Evolutionary conservation across 2,888 invertebrate genomes (phyloP).

Genomic region (Hololepta plana): DNA sequence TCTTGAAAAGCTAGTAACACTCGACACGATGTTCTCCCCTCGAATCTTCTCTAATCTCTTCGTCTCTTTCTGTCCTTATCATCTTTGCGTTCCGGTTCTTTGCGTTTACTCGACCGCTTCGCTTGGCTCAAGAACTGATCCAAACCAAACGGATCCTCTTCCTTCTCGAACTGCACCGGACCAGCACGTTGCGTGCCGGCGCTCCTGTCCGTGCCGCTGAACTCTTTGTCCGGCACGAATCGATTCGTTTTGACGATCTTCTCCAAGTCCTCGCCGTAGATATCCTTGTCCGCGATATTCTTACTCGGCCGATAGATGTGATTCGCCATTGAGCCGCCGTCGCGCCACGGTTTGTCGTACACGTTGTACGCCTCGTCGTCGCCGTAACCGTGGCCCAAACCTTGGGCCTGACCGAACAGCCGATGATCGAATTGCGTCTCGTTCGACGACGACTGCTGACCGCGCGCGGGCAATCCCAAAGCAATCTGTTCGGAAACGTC

Average conservation of each 20-base stretch:
- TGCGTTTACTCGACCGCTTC: slow-evolving; percentile 58
- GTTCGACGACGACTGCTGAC: slow-evolving; percentile 38
- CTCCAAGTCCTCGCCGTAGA: slow-evolving; percentile 81
- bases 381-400: slow-evolving; percentile 77
- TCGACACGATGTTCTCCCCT: no score
- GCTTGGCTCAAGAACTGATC: slow-evolving; percentile 97
- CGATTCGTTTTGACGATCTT: slow-evolving; percentile 72
- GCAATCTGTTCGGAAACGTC: slow-evolving; percentile 99
- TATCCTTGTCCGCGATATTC: slow-evolving; percentile 77
- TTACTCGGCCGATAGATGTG: slow-evolving; percentile 81
- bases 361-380: slow-evolving; percentile 97
- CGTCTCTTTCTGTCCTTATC: slow-evolving; percentile 29
- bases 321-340: slow-evolving; percentile 65
- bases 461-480: slow-evolving; percentile 80
- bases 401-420: slow-evolving; percentile 62
- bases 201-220: slow-evolving; percentile 72
- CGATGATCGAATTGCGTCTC: slow-evolving; percentile 90
- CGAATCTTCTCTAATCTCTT: slow-evolving; percentile 20
- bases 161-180: slow-evolving; percentile 90
- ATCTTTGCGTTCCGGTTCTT: slow-evolving; percentile 32
- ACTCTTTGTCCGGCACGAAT: slow-evolving; percentile 96
- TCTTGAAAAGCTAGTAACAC: no score
- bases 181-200: slow-evolving; percentile 57
- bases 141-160: slow-evolving; percentile 91
- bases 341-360: slow-evolving; percentile 97